Percentiles rank a stretch among this genome's conserved stretches.
phyloP scores from a whole-genome alignment of 2,888 invertebrate species.

The Saturnia japonica region DNA sequence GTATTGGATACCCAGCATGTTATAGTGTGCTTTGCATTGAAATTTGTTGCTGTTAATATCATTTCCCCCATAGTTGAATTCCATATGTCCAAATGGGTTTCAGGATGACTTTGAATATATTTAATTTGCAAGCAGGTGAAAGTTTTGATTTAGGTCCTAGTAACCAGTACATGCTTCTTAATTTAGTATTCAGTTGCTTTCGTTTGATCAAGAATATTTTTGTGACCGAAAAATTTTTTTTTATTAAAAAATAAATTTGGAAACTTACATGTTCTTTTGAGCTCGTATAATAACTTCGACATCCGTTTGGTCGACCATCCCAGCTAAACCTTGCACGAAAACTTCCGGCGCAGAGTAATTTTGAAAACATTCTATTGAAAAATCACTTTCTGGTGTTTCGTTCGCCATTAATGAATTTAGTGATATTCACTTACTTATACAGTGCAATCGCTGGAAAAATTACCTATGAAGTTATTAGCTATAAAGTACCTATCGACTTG shows the following conservation, averaged over 20 bases:
- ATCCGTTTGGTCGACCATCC: conserved; percentile 95
- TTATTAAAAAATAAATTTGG: background rate
- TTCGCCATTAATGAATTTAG: conserved; percentile 69
- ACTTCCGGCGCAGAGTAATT: conserved; percentile 95
- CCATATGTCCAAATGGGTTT: no score
- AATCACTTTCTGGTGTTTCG: conserved; percentile 85
- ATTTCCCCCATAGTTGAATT: no score
- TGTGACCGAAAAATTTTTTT: no score
- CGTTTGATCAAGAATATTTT: no score
- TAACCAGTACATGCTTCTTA: no score
- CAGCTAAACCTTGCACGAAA: conserved; percentile 95
- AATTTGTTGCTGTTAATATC: no score
- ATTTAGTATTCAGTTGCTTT: no score
- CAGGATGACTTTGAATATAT: no score
- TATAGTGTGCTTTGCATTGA: no score
- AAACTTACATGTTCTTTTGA: conserved; percentile 93
- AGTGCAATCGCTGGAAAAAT: background rate
- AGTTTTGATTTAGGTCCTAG: no score
- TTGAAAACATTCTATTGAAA: conserved; percentile 93
- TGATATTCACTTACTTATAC: background rate
- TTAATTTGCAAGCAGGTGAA: no score
- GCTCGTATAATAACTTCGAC: conserved; percentile 94
- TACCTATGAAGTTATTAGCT: background rate
- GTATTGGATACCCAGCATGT: no score
- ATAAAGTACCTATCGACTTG: background rate